Percentiles rank a stretch among this genome's conserved stretches.
phyloP scores from a whole-genome alignment of 2,797 vertebrate species.

The Muscicapa striata region DNA sequence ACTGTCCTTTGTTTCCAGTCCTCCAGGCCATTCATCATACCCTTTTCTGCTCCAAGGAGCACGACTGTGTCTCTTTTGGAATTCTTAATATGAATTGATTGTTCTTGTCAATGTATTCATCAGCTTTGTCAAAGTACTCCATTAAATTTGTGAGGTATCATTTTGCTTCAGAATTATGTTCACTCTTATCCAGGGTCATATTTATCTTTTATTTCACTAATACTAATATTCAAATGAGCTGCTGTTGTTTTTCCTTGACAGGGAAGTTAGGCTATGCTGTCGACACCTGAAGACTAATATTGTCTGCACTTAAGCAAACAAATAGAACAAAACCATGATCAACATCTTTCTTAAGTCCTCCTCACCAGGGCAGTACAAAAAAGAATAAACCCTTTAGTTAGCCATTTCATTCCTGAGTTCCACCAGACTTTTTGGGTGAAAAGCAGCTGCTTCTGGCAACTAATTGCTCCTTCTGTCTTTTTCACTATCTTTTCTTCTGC shows the following conservation, averaged over 20 bases:
- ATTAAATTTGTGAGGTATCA: background rate
- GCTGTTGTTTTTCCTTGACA: background rate
- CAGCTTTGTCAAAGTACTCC: background rate
- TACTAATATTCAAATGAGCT: background rate
- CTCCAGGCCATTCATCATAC: background rate
- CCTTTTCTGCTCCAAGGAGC: background rate
- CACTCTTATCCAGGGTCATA: background rate
- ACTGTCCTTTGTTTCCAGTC: background rate
- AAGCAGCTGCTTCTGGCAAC: background rate
- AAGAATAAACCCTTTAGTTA: background rate
- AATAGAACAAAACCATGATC: background rate
- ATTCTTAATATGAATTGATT: background rate
- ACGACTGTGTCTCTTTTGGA: background rate
- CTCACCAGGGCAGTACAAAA: background rate
- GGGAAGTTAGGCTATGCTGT: background rate
- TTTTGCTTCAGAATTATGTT: background rate
- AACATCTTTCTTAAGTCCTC: background rate
- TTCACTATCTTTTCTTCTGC: background rate
- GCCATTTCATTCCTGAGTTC: background rate
- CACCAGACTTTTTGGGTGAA: background rate
- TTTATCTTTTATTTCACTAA: background rate
- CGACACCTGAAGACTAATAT: background rate
- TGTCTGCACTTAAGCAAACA: background rate
- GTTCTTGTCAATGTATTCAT: background rate
- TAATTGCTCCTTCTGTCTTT: background rate